These are phyloP conservation scores for Caenorhabditis sp. DNA, from an alignment of 2,888 invertebrate genomes.

Conservation along the genomic window DNA sequence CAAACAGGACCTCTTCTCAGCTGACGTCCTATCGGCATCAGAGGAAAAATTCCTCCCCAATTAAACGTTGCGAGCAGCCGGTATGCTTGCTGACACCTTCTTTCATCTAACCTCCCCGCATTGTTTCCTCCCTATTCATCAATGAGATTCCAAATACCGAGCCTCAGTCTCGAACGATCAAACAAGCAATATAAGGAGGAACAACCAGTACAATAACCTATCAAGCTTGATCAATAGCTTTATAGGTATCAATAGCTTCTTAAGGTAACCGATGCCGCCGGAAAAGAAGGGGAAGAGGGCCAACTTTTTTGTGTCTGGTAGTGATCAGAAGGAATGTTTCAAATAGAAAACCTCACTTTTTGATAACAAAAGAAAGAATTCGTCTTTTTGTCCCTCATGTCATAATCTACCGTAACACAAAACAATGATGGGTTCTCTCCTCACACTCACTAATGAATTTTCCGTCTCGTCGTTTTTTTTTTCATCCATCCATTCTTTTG, in stretches of 20 bases:
- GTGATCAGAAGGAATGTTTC: neutral
- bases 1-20: constrained; percentile 53
- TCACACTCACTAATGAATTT: constrained; percentile 60
- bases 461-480: constrained; percentile 49
- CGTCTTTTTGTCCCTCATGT: constrained; percentile 32
- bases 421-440: constrained; percentile 50
- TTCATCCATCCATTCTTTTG: constrained; percentile 46
- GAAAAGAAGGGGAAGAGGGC: neutral
- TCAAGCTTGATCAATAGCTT: constrained; percentile 31
- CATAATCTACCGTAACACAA: constrained; percentile 64
- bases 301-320: constrained; percentile 5
- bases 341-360: constrained; percentile 10
- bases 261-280: constrained; percentile 47
- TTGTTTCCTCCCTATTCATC: constrained; percentile 63
- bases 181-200: constrained; percentile 46
- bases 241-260: constrained; percentile 33
- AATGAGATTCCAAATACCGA: constrained; percentile 54
- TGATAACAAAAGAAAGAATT: constrained; percentile 33
- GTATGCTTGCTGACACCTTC: constrained; percentile 57
- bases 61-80: constrained; percentile 58
- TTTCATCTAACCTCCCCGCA: constrained; percentile 56
- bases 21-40: constrained; percentile 54
- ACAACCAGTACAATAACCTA: constrained; percentile 63
- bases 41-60: constrained; percentile 32
- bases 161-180: constrained; percentile 44